These are phyloP conservation scores for Gymnocheta viridis DNA, from an alignment of 2,888 invertebrate genomes.

Conservation along the genomic window DNA sequence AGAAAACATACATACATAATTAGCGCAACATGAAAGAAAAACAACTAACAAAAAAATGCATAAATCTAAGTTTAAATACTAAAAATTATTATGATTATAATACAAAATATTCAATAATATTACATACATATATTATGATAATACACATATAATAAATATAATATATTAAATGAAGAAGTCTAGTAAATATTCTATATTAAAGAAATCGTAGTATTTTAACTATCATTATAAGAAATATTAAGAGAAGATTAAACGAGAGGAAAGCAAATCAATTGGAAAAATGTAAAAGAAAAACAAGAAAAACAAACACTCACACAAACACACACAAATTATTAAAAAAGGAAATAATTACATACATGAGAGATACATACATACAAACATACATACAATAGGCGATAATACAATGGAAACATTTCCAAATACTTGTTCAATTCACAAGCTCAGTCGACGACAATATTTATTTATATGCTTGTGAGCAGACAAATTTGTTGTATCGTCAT, in stretches of 20 bases:
- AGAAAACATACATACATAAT: slow-evolving; percentile 31
- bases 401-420: too few relatives aligned
- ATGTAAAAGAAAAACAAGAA: background rate
- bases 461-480: too few relatives aligned
- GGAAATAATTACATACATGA: too few relatives aligned
- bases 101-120: slow-evolving; percentile 46
- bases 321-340: background rate
- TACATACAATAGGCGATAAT: too few relatives aligned
- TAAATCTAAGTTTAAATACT: slow-evolving; percentile 49
- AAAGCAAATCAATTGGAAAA: slow-evolving; percentile 57
- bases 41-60: slow-evolving; percentile 57
- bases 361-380: too few relatives aligned
- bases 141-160: slow-evolving; percentile 75
- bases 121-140: slow-evolving; percentile 68
- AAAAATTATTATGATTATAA: slow-evolving; percentile 32
- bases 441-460: too few relatives aligned
- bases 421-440: too few relatives aligned
- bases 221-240: slow-evolving; percentile 56
- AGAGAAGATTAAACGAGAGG: slow-evolving; percentile 68
- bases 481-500: too few relatives aligned
- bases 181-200: slow-evolving; percentile 78
- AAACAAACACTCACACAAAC: too few relatives aligned
- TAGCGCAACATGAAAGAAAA: slow-evolving; percentile 35
- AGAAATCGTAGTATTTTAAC: slow-evolving; percentile 71
- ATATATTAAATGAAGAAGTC: slow-evolving; percentile 74